phyloP scores from a whole-genome alignment of 2,113 vertebrate species.

The Stigmatopora nigra region DNA sequence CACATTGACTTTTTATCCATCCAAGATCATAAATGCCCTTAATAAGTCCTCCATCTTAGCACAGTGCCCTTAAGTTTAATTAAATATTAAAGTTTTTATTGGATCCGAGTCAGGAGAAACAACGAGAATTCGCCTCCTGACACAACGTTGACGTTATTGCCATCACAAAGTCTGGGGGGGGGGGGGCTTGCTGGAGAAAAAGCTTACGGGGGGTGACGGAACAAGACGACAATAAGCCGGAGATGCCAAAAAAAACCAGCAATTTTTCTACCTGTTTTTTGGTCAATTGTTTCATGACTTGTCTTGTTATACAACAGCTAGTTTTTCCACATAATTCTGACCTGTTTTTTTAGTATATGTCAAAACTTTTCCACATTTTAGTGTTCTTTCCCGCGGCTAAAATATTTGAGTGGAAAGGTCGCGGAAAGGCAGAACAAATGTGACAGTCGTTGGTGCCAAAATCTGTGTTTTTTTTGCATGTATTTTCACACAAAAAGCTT shows the following conservation, averaged over 20 bases:
- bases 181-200: slow-evolving; percentile 54
- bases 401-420: too few relatives aligned
- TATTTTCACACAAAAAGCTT: too few relatives aligned
- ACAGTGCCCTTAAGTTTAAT: slow-evolving; percentile 63
- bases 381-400: too few relatives aligned
- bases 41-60: slow-evolving; percentile 35
- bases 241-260: too few relatives aligned
- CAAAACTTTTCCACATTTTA: too few relatives aligned
- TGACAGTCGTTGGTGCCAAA: too few relatives aligned
- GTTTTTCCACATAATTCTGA: not conserved
- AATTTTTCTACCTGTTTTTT: slow-evolving; percentile 17
- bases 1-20: not conserved
- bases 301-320: slow-evolving; percentile 14
- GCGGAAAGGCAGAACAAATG: too few relatives aligned
- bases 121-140: slow-evolving; percentile 55
- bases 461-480: too few relatives aligned
- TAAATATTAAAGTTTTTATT: slow-evolving; percentile 72
- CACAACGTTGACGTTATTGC: slow-evolving; percentile 62
- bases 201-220: slow-evolving; percentile 48
- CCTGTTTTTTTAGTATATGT: too few relatives aligned
- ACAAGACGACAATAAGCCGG: not conserved
- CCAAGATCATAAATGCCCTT: not conserved
- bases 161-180: too few relatives aligned
- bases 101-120: slow-evolving; percentile 30
- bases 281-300: slow-evolving; percentile 15